Base-by-base conservation (phyloP, 1,140 invertebrate genomes). In the Drosophila aff. region DNA sequence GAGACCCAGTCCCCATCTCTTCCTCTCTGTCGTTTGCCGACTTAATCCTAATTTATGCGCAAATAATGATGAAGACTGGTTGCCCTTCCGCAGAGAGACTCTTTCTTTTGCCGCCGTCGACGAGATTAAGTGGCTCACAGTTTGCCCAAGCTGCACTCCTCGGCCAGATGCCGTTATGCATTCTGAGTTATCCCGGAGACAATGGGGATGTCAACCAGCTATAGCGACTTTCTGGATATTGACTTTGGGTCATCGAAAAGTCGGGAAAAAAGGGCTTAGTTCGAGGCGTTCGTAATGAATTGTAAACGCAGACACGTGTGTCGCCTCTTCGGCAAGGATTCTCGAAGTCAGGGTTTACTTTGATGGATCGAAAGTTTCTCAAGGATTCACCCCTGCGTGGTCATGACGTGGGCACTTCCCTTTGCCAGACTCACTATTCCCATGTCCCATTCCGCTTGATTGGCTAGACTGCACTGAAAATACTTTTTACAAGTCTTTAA, bases 41-140 rank as follows among this genome's bases (percentile, higher is more conserved):
- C 43, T 59, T 92, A 92, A 92, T 92, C 90, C 85, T 73, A 87
- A 92, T 82, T 92, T 92, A 92, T 92, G 90, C 82, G 68, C 64
- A 82, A 90, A 81, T 91, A 92, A 92, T 92, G 90, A 92, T 92
- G 82, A 84, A 67, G 66, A 66, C 44, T 74, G 50, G 68, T 33
- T 60, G 38, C 62, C 52, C 55, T 38, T 82, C 68, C 63, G 61
- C 57, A 23, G 44, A 67, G 66, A 47, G 44, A 46, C 33, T 26
- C 49, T 80, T 83, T 80, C 78, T 73, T 81, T 49, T 58, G 61
- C 73, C 67, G 64, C 64, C 67, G 64, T 67, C 66, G 57, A 31
- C 26, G 43, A 83, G 83, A 89, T 89, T 87, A 87, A 87, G 84
- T 83, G 81, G 84, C 83, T 87, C 82, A 89, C 79, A 67, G 64